phyloP scores from a whole-genome alignment of 2,113 vertebrate genomes.

The Python bivittatus region DNA sequence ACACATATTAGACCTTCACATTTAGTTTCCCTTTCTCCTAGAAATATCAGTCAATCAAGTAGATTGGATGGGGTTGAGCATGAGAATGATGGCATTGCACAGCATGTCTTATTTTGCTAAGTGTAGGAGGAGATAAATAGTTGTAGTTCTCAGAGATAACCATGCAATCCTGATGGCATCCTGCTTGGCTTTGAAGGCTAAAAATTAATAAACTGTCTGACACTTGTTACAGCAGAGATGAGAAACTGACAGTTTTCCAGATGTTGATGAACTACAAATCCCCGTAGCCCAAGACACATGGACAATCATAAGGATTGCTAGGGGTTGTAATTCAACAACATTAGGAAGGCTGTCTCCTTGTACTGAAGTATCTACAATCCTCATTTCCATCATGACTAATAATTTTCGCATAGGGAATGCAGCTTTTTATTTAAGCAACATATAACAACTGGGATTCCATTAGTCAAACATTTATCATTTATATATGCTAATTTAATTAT shows the following conservation, averaged over 20 bases:
- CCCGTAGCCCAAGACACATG: background rate
- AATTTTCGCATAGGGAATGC: background rate
- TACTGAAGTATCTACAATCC: background rate
- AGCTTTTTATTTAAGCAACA: background rate
- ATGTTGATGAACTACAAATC: background rate
- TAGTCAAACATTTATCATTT: background rate
- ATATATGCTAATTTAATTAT: background rate
- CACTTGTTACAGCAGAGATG: background rate
- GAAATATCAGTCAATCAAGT: background rate
- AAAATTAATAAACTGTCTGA: background rate
- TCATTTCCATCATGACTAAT: background rate
- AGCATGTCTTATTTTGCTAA: background rate
- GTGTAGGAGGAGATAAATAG: background rate
- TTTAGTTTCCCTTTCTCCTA: background rate
- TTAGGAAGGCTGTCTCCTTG: background rate
- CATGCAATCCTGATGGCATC: background rate
- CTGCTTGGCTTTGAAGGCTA: background rate
- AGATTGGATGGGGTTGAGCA: background rate
- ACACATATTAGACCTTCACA: background rate
- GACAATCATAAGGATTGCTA: background rate
- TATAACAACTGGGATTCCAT: background rate
- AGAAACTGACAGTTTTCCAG: background rate
- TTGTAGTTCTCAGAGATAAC: too few relatives aligned
- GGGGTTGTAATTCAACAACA: background rate
- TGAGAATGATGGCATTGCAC: background rate